Conservation (phyloP, 2,888 invertebrate genomes). For the Philonicus albiceps region DNA sequence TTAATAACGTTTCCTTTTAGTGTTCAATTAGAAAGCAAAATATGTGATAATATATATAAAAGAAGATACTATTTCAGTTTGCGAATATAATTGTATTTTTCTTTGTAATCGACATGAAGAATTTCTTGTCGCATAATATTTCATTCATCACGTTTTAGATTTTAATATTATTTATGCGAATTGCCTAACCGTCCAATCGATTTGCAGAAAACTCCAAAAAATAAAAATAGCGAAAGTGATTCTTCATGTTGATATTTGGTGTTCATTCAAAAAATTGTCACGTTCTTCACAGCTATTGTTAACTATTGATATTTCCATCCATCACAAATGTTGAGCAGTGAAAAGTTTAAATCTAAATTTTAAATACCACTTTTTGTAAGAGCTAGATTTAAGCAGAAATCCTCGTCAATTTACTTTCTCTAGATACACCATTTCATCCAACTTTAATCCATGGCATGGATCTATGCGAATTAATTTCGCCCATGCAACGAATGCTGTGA, state of each 20-base stretch:
- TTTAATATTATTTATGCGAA: background rate
- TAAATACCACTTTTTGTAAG: background rate
- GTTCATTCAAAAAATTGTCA: background rate
- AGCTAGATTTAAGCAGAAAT: background rate
- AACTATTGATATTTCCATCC: background rate
- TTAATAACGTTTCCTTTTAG: no score
- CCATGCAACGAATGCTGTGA: background rate
- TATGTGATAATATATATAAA: no score
- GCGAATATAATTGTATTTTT: no score
- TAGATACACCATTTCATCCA: background rate
- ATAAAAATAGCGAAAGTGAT: background rate
- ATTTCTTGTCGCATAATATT: background rate
- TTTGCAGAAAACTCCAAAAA: background rate
- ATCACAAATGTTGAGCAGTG: background rate
- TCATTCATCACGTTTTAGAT: background rate
- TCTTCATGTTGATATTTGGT: background rate
- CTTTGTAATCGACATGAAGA: background rate
- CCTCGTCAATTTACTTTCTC: background rate
- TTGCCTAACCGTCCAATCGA: background rate
- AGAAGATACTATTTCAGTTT: background rate
- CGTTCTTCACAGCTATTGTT: background rate
- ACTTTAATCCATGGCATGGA: background rate
- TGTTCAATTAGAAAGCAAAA: no score
- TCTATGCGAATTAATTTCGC: background rate
- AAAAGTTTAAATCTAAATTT: background rate